A percentile compares a stretch with the other conserved stretches of the same genome.
Evolutionary conservation across 1,140 invertebrate genomes (phyloP).

Genomic region (Euborellia annulipes): DNA sequence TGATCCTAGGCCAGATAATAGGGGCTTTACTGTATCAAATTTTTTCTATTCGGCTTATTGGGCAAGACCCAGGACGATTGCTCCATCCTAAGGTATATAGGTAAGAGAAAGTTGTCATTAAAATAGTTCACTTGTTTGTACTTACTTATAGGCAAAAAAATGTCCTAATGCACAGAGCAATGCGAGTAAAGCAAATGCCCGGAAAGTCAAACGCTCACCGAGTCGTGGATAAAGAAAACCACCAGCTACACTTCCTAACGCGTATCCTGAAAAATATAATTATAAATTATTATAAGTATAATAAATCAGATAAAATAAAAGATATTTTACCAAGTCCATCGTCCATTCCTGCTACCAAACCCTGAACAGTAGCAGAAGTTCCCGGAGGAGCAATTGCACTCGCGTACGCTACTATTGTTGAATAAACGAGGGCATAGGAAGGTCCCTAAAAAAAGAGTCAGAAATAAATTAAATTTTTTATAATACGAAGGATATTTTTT

Average conservation of each 20-base stretch:
- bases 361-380: constrained; percentile 65
- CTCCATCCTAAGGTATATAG: too few species aligned
- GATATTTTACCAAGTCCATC: constrained; percentile 48
- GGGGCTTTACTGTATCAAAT: too few species aligned
- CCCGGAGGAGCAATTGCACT: constrained; percentile 54
- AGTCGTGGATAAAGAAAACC: constrained; percentile 38
- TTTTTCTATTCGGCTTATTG: too few species aligned
- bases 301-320: constrained; percentile 2
- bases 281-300: constrained; percentile 5
- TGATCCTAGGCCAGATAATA: too few species aligned
- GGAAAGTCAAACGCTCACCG: constrained; percentile 35
- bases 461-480: background rate
- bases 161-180: constrained; percentile 34
- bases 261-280: constrained; percentile 31
- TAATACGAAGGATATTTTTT: too few species aligned
- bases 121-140: too few species aligned
- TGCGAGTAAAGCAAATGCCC: constrained; percentile 34
- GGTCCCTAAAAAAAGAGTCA: constrained; percentile 45
- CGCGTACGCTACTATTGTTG: constrained; percentile 60
- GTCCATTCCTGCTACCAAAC: constrained; percentile 65
- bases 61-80: too few species aligned
- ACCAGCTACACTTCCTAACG: constrained; percentile 41
- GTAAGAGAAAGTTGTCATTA: too few species aligned
- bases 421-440: constrained; percentile 60
- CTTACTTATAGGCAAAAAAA: constrained; percentile 27